Percentiles rank a stretch among this genome's conserved stretches.
phyloP scores from a whole-genome alignment of 2,797 vertebrate genomes.

The Knipowitschia caucasica region DNA sequence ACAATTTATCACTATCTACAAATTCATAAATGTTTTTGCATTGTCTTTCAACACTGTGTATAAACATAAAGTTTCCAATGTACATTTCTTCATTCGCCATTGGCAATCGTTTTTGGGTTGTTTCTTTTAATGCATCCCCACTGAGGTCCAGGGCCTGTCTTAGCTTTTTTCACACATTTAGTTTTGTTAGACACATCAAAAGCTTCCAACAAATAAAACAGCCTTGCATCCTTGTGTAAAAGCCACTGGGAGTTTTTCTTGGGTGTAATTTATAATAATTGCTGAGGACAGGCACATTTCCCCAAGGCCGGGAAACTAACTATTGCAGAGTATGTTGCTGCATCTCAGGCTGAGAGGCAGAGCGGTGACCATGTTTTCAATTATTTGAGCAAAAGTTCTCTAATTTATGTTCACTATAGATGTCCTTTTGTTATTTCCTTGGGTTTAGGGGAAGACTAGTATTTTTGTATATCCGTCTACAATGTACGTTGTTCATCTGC shows the following conservation, averaged over 20 bases:
- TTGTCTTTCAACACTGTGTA: too few species aligned
- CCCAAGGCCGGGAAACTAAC: constrained; percentile 29
- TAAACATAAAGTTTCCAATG: too few species aligned
- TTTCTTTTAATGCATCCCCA: too few species aligned
- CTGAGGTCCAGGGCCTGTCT: constrained; percentile 6
- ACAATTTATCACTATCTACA: too few species aligned
- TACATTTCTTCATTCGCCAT: too few species aligned
- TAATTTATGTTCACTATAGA: too few species aligned
- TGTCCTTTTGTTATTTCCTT: too few species aligned
- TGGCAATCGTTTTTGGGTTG: too few species aligned
- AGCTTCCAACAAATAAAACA: constrained; percentile 36
- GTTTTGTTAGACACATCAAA: constrained; percentile 34
- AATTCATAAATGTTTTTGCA: too few species aligned
- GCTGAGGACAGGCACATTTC: constrained; percentile 45
- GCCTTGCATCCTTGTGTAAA: constrained; percentile 29
- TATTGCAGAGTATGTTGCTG: constrained; percentile 21
- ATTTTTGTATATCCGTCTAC: too few species aligned
- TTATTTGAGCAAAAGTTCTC: constrained; percentile 24
- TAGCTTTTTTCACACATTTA: constrained; percentile 32
- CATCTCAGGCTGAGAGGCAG: constrained; percentile 28
- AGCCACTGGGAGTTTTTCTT: constrained; percentile 29
- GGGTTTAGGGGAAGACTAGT: too few species aligned
- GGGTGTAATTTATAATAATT: constrained; percentile 64
- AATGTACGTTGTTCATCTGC: too few species aligned
- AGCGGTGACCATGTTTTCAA: constrained; percentile 21